Base-by-base conservation (phyloP, 1,140 invertebrate species). In the Mycetomoellerius zeteki region DNA sequence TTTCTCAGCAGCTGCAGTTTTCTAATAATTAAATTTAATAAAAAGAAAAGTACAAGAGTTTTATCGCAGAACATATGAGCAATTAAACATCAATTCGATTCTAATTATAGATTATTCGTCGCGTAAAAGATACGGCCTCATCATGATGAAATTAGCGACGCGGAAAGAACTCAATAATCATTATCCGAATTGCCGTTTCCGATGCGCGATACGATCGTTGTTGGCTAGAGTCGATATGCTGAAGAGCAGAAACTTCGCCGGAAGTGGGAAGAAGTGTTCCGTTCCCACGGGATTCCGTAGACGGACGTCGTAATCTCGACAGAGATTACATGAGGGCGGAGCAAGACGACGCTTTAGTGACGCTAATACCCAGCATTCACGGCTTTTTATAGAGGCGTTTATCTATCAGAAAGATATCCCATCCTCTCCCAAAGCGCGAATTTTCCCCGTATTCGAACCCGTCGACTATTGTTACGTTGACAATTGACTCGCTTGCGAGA, bases 301-400 rank as follows among this genome's bases (percentile, higher is more conserved):
- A 82, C 58, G 80, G 69, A 85, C 56, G 78, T 80, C 86, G 89
- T 90, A 90, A 90, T 90, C 89, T 90, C n/a, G 54, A 52, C 69
- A 60, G 67, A 90, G 89, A 90, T 90, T 90, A 90, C 77, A 60
- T 62, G 62, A 52, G 54, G 24, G 52, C 67, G 47, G 73, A 27
- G 62, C 58, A 58, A 75, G 85, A 62, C 85, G 88, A 64, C 67
- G 78, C 85, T 87, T 90, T 75, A 89, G 67, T 72, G 30, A 16
- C 78, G 67, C 62, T 90, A 90, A 90, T 90, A 65, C 75, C 24
- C 27, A 30, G 60, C 78, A 90, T 85, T 90, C 88, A 75, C 60
- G 50, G 65, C 27, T 67, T 87, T 90, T 90, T 85, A 90, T 84
- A 65, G 62, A 56, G 21, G 24, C 62, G 71, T 85, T 90, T 88